Percentiles rank a stretch among this genome's conserved stretches.
These are phyloP conservation scores for Saxidomus purpurata DNA, from an alignment of 1,140 invertebrate species.

Conservation along the genomic window DNA sequence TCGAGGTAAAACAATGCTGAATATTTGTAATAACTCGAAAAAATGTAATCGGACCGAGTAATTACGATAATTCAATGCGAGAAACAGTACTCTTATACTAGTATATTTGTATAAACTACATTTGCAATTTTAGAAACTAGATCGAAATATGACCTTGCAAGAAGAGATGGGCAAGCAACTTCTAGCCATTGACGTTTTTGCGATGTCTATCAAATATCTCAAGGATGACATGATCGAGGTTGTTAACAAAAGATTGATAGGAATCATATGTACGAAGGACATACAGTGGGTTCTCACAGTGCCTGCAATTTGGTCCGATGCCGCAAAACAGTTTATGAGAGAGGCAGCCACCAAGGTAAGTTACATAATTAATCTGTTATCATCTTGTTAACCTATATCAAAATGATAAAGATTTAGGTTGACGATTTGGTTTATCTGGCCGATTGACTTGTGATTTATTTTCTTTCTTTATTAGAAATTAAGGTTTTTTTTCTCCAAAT, in stretches of 20 bases:
- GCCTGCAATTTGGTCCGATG: neutral
- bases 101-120: neutral
- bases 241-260: neutral
- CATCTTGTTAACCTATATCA: neutral
- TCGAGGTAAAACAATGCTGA: no score
- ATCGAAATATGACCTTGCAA: neutral
- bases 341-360: neutral
- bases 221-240: neutral
- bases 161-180: neutral
- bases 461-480: no score
- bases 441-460: neutral
- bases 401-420: neutral
- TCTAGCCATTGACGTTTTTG: neutral
- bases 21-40: no score
- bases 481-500: neutral
- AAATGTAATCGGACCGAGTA: no score
- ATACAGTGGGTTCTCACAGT: neutral
- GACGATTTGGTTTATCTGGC: neutral
- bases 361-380: neutral
- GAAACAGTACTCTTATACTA: neutral
- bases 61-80: no score
- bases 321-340: neutral
- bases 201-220: neutral
- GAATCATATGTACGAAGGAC: neutral
- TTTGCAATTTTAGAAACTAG: neutral